Evolutionary conservation across 2,113 vertebrate species (phyloP), one percentile per base, ranked within the genome.

Genomic region (Peromyscus polionotus): DNA sequence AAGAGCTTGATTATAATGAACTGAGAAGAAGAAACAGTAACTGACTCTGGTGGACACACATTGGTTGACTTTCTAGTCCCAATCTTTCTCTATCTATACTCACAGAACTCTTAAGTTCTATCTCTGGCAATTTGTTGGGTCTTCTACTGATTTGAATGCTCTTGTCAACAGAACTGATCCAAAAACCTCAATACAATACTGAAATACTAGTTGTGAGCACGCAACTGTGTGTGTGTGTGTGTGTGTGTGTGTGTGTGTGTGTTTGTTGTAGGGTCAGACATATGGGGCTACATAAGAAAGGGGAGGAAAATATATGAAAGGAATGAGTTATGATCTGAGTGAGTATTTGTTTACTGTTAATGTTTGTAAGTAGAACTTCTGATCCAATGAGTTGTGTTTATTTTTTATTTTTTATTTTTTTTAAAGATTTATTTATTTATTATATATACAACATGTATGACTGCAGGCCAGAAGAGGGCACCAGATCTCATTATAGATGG

Each of bases 41-140:
- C 42, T 54, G 63, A 86, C 33, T 61, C 1, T 39, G 33, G 31
- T 89, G 90, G 67, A 22, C 8, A 61, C 59, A 80, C 11, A 61
- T 48, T 89, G 61, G 28, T 81, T 89, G 39, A 36, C 72, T 76
- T 92, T 94, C 67, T 57, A 61, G 8, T 59, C 61, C 45, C 51
- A 85, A 0, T 1, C 2, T 92, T 92, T 79, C 10, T 76, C 8
- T 96, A 28, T 75, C 8, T 96, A 33, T 94, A 36, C 75, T 88
- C 84, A 83, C 5, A 48, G 91, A 96, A 84, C n/a, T 88, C 70
- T 61, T 61, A 26, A 57, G 75, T 88, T 85, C 90, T 42, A 61
- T 68, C 26, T 61, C 3, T 91, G 75, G 31, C 8, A 90, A 68
- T 57, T 83, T 48, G n/a, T 75, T 88, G 24, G 14, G 22, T 42